Percentiles rank a stretch among this genome's conserved stretches.
Evolutionary conservation across 2,113 vertebrate species (phyloP).

Genomic region (Manacus vitellinus): DNA sequence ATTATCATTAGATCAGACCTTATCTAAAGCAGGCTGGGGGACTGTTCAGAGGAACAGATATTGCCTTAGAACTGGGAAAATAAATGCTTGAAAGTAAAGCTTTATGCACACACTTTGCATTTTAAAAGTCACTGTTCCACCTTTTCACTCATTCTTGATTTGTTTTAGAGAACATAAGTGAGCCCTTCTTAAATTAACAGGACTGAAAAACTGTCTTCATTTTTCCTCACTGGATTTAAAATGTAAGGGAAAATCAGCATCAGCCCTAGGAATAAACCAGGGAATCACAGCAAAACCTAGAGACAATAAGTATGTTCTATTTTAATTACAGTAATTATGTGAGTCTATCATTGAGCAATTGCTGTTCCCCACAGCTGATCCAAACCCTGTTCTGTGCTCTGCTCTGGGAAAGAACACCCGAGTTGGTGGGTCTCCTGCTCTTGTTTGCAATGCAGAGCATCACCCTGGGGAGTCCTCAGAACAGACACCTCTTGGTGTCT

Average conservation of each 20-base stretch:
- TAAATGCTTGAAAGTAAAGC: not conserved
- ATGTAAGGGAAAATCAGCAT: not conserved
- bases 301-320: not conserved
- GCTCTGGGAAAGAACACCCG: not conserved
- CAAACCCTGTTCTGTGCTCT: not conserved
- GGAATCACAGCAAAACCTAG: not conserved
- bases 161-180: not conserved
- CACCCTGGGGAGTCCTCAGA: not conserved
- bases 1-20: not conserved
- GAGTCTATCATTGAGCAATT: not conserved
- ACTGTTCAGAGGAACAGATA: not conserved
- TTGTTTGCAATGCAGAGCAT: not conserved
- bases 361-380: not conserved
- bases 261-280: not conserved
- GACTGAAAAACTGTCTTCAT: not conserved
- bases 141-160: not conserved
- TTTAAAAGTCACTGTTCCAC: not conserved
- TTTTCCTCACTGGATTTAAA: not conserved
- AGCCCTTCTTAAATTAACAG: not conserved
- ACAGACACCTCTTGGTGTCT: not conserved
- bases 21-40: slow-evolving; percentile 24
- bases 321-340: not conserved
- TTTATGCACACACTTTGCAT: not conserved
- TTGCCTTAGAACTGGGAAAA: not conserved
- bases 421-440: not conserved